A percentile compares a stretch with the other conserved stretches of the same genome.
These are phyloP conservation scores for Macropus fuliginosus DNA, from an alignment of 2,797 vertebrate genomes.

Conservation along the genomic window DNA sequence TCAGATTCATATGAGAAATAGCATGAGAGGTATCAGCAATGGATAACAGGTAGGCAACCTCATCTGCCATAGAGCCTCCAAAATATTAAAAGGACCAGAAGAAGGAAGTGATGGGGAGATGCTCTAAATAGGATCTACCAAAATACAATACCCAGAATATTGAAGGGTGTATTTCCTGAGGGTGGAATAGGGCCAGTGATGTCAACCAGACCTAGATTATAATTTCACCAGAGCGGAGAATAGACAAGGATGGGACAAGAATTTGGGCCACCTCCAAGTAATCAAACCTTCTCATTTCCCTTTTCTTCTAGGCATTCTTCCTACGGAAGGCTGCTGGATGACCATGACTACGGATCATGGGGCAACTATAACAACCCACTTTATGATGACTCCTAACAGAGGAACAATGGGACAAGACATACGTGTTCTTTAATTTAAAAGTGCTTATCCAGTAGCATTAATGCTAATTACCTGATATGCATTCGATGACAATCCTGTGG, in stretches of 20 bases:
- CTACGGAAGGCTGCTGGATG: constrained; percentile 91
- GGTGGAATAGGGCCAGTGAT: background rate
- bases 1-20: background rate
- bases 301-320: constrained; percentile 85
- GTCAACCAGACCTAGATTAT: background rate
- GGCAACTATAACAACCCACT: constrained; percentile 94
- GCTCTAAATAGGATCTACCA: background rate
- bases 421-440: constrained; percentile 81
- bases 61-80: background rate
- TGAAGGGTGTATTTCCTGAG: background rate
- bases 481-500: constrained; percentile 62
- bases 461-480: constrained; percentile 62
- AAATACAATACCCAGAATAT: background rate
- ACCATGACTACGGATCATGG: constrained; percentile 84
- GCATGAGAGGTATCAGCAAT: background rate
- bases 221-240: background rate
- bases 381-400: constrained; percentile 90
- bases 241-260: background rate
- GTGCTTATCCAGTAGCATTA: constrained; percentile 80
- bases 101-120: background rate
- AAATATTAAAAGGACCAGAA: background rate
- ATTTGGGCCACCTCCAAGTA: background rate
- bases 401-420: constrained; percentile 25
- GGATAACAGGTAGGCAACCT: background rate
- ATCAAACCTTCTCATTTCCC: constrained; percentile 4